Base-by-base conservation (phyloP, 2,888 invertebrate species). In the Drosophila merina region DNA sequence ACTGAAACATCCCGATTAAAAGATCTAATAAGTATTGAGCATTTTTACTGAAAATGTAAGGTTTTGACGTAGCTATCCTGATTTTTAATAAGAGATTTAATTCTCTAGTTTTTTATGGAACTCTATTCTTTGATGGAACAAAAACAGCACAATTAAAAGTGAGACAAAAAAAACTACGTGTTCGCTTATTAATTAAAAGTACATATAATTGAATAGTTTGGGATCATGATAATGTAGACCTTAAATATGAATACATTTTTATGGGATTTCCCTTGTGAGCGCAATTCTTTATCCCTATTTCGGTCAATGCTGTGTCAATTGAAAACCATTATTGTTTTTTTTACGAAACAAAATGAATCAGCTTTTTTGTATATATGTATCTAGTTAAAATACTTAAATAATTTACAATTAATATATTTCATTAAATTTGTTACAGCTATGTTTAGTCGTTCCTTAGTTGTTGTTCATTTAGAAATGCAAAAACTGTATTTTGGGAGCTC, bases 371-470 rank as follows among this genome's bases (percentile, higher is more conserved):
- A 54, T 71, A 30, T 36, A 51, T n/a, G 30, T 59, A 12, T 36
- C 36, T 36, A n/a, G 36, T 66, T 70, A 82, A 81, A 72, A 54
- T 72, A 74, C 74, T 77, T 77, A 77, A 67, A 77, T 75, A 81
- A 74, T 70, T 67, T 82, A 81, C 76, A 81, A 44, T 74, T 71
- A 38, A 66, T 58, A 77, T 51, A 28, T 63, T 50, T 30, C 9
- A 25, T 52, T 36, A 45, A 6, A 12, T 47, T 45, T 14, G 25
- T 36, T 66, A 49, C 8, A 44, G 10, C 10, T 30, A 56, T 30
- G 14, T 49, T 40, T 14, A 14, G 38, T 55, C 63, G 40, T 12
- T 64, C 14, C 55, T 59, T 59, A 67, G 51, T 45, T 60, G 48
- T 60, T 77, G 26, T 36, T 57, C 26, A 14, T 59, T 36, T 2